Evolutionary conservation across 2,113 vertebrate species (phyloP).

Genomic region (Pagrus major): DNA sequence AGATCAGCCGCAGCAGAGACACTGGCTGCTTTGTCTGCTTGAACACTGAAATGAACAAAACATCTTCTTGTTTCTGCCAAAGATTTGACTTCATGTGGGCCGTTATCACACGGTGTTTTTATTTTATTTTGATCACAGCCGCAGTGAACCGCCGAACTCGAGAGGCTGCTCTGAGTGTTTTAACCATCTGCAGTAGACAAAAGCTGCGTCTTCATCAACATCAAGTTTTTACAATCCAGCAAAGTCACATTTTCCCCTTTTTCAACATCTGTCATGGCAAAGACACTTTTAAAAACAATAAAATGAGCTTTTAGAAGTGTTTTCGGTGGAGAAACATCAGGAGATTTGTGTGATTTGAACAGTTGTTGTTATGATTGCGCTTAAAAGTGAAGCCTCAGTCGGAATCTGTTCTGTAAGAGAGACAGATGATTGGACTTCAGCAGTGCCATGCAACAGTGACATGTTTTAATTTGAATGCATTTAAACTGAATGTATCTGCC

Average conservation of each 20-base stretch:
- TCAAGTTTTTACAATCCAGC: too few relatives aligned
- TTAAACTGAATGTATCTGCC: too few relatives aligned
- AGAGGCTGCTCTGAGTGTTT: background rate
- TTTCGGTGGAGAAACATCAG: background rate
- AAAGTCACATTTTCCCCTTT: too few relatives aligned
- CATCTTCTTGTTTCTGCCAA: background rate
- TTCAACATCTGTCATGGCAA: too few relatives aligned
- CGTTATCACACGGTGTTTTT: background rate
- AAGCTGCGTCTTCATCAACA: background rate
- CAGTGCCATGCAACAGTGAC: too few relatives aligned
- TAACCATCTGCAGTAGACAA: background rate
- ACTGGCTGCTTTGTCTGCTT: background rate
- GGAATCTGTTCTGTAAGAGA: too few relatives aligned
- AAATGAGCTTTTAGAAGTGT: background rate
- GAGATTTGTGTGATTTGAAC: background rate
- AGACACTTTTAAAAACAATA: background rate
- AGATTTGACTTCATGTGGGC: background rate
- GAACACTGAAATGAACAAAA: background rate
- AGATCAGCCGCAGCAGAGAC: slow-evolving; percentile 6
- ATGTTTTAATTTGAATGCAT: too few relatives aligned
- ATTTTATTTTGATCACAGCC: background rate
- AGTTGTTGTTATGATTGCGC: background rate
- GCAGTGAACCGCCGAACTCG: background rate
- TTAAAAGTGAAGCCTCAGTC: too few relatives aligned
- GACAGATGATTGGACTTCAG: too few relatives aligned